Base-by-base conservation (phyloP, 2,797 vertebrate species). In the Tinamus major region DNA sequence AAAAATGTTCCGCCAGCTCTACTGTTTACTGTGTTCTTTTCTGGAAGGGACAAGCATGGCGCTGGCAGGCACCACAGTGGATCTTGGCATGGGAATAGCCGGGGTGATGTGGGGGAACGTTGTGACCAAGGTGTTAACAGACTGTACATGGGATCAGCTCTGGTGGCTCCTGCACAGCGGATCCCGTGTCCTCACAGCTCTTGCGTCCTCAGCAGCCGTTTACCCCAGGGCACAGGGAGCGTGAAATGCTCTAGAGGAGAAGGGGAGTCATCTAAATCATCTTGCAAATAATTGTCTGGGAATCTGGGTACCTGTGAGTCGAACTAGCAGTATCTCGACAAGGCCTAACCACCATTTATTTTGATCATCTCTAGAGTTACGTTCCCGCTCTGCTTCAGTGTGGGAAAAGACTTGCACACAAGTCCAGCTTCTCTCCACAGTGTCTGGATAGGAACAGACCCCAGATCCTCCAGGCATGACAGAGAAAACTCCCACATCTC, bases 1-100 rank as follows among this genome's bases (percentile, higher is more conserved):
- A 70, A 37, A 9, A 64, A 27, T 15, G 13, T n/a, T 18, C 14
- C 2, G 6, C 62, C 62, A 31, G 71, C 63, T 19, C 1, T 0
- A 24, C 49, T 24, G 8, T 53, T 81, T 3, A 31, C 39, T 3
- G 2, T 7, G 31, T 51, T 27, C 17, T 61, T 17, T 29, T 17
- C 1, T 24, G 41, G 42, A 33, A 72, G 19, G 46, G 29, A 31
- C 1, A 4, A 70, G 56, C 39, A 68, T 48, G 56, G 85, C 16
- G n/a, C 29, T 2, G 0, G 44, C 61, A 2, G 9, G 13, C 0
- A 0, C n/a, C 6, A 15, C 51, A 9, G 44, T 23, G 46, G 33
- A 20, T 35, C 35, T 21, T 2, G 2, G 24, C 12, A 0, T 0
- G 6, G 48, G 29, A 8, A 27, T 37, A 8, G 8, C 53, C 2